Percentiles rank a stretch among this genome's conserved stretches.
Conservation (phyloP, 1,140 invertebrate species). For the Oryctes rhinoceros region DNA sequence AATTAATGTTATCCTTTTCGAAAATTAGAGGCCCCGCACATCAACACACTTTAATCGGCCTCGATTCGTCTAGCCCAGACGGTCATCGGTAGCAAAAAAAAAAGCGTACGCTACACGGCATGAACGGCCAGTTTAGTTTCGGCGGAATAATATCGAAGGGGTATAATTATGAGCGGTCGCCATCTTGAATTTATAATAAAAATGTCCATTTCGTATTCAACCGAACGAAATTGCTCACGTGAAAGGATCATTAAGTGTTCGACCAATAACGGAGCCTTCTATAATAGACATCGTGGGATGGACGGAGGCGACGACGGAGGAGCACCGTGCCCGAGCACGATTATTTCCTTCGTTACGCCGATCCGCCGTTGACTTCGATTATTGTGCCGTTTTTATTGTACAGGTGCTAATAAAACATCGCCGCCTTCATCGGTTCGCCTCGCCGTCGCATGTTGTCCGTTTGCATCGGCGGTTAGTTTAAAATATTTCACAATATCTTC, state of each 20-base stretch:
- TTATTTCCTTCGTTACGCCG: not conserved
- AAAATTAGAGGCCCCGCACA: no score
- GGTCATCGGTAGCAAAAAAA: not conserved
- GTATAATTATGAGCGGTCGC: constrained; percentile 52
- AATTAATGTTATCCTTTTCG: no score
- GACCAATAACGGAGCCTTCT: constrained; percentile 57
- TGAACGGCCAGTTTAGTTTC: constrained; percentile 19
- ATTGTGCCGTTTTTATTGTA: not conserved
- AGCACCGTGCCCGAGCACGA: not conserved
- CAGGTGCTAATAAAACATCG: not conserved
- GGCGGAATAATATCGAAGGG: not conserved
- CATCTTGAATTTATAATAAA: constrained; percentile 60
- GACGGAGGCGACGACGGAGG: not conserved
- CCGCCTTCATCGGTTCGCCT: not conserved
- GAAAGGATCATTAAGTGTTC: constrained; percentile 59
- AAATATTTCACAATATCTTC: no score
- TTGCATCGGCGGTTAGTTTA: no score
- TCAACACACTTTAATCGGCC: not conserved
- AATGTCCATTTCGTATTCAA: constrained; percentile 56
- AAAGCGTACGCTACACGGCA: not conserved
- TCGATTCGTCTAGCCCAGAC: not conserved
- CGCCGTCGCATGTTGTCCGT: no score
- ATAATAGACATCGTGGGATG: constrained; percentile 51
- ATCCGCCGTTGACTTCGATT: not conserved
- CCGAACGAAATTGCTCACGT: constrained; percentile 56